A percentile compares a stretch with the other conserved stretches of the same genome.
Evolutionary conservation across 2,797 vertebrate species (phyloP).

Genomic region (Enteromius thamalakanensis): DNA sequence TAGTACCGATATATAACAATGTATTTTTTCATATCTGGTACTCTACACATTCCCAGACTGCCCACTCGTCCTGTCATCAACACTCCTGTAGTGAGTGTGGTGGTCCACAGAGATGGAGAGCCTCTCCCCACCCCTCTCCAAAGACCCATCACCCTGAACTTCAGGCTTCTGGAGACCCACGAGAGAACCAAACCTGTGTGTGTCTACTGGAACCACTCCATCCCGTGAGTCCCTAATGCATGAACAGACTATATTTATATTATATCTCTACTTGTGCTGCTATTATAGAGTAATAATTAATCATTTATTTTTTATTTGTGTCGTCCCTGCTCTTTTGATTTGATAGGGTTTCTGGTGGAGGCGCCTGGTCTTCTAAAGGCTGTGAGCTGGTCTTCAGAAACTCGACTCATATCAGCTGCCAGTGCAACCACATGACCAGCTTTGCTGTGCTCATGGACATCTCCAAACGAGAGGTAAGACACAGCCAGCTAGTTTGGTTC

Average conservation of each 20-base stretch:
- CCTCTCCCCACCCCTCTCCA: slow-evolving; percentile 65
- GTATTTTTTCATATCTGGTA: background rate
- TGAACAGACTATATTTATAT: background rate
- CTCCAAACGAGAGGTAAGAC: slow-evolving; percentile 83
- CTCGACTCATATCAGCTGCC: slow-evolving; percentile 80
- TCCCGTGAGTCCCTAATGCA: slow-evolving; percentile 71
- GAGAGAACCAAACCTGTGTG: slow-evolving; percentile 87
- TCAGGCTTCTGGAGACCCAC: slow-evolving; percentile 81
- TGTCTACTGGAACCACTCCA: slow-evolving; percentile 90
- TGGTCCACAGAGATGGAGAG: slow-evolving; percentile 75
- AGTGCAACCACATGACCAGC: slow-evolving; percentile 81
- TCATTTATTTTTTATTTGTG: background rate
- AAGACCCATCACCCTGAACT: slow-evolving; percentile 79
- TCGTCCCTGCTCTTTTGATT: background rate
- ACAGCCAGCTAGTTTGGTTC: background rate
- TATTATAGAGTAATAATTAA: background rate
- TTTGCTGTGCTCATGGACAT: slow-evolving; percentile 88
- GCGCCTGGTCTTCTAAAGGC: slow-evolving; percentile 86
- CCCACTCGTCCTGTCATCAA: slow-evolving; percentile 85
- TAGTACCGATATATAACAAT: background rate
- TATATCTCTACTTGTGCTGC: background rate
- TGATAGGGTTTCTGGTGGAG: slow-evolving; percentile 69
- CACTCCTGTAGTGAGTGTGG: slow-evolving; percentile 82
- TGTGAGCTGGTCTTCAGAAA: slow-evolving; percentile 85
- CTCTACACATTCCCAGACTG: slow-evolving; percentile 69